A percentile compares a stretch with the other conserved stretches of the same genome.
Evolutionary conservation across 2,888 invertebrate species (phyloP).

Genomic region (Watsonalla binaria): DNA sequence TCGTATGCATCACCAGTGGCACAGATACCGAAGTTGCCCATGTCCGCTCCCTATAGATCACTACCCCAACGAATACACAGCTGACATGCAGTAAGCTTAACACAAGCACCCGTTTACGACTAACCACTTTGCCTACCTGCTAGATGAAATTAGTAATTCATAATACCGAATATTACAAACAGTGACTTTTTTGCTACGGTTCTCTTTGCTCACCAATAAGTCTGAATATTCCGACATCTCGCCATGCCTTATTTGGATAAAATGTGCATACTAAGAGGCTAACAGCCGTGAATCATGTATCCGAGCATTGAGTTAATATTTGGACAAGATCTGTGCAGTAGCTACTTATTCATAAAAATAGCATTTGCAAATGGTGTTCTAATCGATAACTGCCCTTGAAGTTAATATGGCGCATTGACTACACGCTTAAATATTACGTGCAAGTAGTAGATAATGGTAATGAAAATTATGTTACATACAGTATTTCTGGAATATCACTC

Average conservation of each 20-base stretch:
- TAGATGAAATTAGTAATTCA: conserved; percentile 36
- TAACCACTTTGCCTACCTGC: too few relatives aligned
- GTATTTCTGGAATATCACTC: too few relatives aligned
- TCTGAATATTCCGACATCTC: conserved; percentile 41
- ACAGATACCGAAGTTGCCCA: too few relatives aligned
- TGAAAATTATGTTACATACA: too few relatives aligned
- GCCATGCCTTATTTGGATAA: conserved; percentile 57
- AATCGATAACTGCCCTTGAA: too few relatives aligned
- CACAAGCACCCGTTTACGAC: too few relatives aligned
- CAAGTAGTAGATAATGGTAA: too few relatives aligned
- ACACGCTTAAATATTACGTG: too few relatives aligned
- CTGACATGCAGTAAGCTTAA: not conserved
- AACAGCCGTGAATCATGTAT: conserved; percentile 50
- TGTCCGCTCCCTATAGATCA: too few relatives aligned
- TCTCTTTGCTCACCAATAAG: conserved; percentile 40
- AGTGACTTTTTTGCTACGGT: conserved; percentile 29
- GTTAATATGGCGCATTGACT: too few relatives aligned
- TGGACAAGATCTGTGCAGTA: conserved; percentile 19
- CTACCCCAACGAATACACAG: too few relatives aligned
- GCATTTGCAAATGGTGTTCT: conserved; percentile 23
- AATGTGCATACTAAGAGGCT: conserved; percentile 47
- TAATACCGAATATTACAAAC: conserved; percentile 40
- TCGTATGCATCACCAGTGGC: not conserved
- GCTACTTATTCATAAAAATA: conserved; percentile 35
- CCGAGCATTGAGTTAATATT: too few relatives aligned